These are phyloP conservation scores for Australoheros scitulus DNA, from an alignment of 2,113 vertebrate species.

Conservation along the genomic window DNA sequence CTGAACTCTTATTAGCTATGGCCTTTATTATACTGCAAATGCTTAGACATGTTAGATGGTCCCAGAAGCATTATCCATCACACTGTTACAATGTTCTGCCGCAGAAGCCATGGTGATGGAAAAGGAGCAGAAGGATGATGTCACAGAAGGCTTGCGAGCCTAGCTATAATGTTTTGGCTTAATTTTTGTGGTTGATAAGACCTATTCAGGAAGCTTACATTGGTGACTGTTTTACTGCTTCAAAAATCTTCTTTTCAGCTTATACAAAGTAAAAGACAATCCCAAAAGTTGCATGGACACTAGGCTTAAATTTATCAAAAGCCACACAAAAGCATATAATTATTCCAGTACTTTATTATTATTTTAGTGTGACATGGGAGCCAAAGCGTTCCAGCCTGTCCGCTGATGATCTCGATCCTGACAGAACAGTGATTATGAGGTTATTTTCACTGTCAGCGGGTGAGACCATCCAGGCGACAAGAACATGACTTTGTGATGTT, in stretches of 20 bases:
- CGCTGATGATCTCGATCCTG: constrained; percentile 76
- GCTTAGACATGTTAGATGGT: too few species aligned
- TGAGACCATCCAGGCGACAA: constrained; percentile 82
- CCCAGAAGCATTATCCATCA: too few species aligned
- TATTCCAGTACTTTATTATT: not conserved
- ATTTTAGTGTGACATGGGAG: constrained; percentile 35
- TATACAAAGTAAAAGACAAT: not conserved
- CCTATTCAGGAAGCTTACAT: not conserved
- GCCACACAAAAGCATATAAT: not conserved
- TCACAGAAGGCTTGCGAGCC: not conserved
- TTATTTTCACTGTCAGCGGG: constrained; percentile 80
- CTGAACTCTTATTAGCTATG: too few species aligned
- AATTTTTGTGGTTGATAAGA: not conserved
- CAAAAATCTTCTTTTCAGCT: not conserved
- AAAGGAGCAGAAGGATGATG: too few species aligned
- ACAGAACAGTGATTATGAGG: constrained; percentile 83
- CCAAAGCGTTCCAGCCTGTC: constrained; percentile 57
- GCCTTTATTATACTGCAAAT: too few species aligned
- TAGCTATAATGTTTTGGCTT: not conserved
- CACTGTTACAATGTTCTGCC: too few species aligned
- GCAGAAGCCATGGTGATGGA: too few species aligned
- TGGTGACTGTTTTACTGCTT: not conserved
- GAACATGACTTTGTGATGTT: constrained; percentile 84
- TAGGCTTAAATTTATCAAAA: not conserved
- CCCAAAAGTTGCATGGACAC: not conserved